Evolutionary conservation across 2,888 invertebrate species (phyloP), one percentile per base, ranked within the genome.

Genomic region (Malachius bipustulatus): DNA sequence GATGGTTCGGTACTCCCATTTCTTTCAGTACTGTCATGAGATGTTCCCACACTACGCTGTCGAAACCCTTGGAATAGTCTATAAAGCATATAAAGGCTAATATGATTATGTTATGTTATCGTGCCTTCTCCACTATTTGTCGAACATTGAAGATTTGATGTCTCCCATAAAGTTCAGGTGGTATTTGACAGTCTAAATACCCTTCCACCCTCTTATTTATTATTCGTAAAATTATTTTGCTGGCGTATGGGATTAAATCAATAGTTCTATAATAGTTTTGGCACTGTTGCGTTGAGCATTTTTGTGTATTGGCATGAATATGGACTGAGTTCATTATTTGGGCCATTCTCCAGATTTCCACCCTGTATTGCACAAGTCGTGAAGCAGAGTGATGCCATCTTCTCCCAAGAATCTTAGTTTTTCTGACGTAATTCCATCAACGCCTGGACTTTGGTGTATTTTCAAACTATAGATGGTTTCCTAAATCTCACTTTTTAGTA

Each of bases 251-350:
- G 4, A 28, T 34, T 3, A 35, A 14, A 3, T 11, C 12, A 3
- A 35, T 2, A 9, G 30, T 30, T 12, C 30, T 19, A n/a, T n/a
- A n/a, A 16, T 35, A 35, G 26, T 35, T 31, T 4, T 24, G 9
- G 24, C 35, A 35, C 15, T 9, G 13, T 9, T 19, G 15, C 10
- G 16, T 16, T 12, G 35, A 2, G 9, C 30, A 19, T n/a, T 30
- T 35, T 35, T 35, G 24, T 35, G 35, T 10, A 35, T 10, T 4
- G 35, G 19, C 13, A 35, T 14, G 19, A 29, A 35, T 12, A 35
- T 14, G 9, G 35, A 35, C 2, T 10, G 8, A n/a, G 27, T 15
- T 30, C 27, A 34, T 8, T 8, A 8, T n/a, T 34, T 16, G 2
- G 27, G 13, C 4, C 19, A 33, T 26, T 26, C 14, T 26, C 14